A percentile compares a stretch with the other conserved stretches of the same genome.
Conservation (phyloP, 2,113 vertebrate genomes). For the Vidua macroura region DNA sequence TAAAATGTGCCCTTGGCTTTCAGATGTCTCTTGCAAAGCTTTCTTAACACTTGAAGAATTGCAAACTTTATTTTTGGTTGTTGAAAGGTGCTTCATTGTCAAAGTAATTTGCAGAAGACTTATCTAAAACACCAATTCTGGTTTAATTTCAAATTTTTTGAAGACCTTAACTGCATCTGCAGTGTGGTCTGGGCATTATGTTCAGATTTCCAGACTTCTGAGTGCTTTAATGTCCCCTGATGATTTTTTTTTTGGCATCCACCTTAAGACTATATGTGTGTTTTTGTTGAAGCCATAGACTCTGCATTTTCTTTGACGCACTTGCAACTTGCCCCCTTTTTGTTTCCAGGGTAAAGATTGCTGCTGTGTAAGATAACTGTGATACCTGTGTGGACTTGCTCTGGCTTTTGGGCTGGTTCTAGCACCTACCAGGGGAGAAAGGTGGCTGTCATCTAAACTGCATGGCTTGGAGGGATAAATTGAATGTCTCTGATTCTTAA, state of each 20-base stretch:
- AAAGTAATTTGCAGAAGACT: not conserved
- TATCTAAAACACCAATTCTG: not conserved
- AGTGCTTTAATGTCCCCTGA: not conserved
- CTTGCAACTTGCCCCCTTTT: not conserved
- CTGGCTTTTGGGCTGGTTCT: not conserved
- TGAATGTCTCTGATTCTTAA: not conserved
- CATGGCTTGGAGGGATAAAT: not conserved
- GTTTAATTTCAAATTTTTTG: not conserved
- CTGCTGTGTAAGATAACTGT: not conserved
- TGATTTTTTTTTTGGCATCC: not conserved
- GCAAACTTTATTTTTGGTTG: not conserved
- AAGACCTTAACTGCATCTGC: not conserved
- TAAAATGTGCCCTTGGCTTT: not conserved
- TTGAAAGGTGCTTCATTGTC: not conserved
- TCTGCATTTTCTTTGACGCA: not conserved
- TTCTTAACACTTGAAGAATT: not conserved
- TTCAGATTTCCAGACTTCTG: not conserved
- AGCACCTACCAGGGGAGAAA: not conserved
- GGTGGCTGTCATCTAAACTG: not conserved
- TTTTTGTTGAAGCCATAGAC: not conserved
- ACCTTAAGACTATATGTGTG: accelerated
- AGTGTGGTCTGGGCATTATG: not conserved
- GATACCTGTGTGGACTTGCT: not conserved
- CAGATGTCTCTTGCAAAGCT: not conserved
- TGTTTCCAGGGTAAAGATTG: not conserved